Base-by-base conservation (phyloP, 2,888 invertebrate species). In the Drosophila birchii region DNA sequence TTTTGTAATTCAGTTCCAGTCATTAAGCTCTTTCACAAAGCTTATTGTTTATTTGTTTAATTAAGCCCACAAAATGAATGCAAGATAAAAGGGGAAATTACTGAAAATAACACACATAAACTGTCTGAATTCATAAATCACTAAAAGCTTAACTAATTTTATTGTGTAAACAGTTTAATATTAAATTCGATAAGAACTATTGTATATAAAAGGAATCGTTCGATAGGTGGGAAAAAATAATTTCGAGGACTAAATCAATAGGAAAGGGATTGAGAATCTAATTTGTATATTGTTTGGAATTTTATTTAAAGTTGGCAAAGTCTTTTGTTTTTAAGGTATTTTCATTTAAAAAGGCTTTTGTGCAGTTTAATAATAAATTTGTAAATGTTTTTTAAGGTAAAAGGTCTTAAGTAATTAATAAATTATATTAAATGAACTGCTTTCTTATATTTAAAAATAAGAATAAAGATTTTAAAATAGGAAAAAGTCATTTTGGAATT, bases 21-120 rank as follows among this genome's bases (percentile, higher is more conserved):
- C 12, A 32, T 32, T 32, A 49, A 3, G 51, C 51, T 34, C 14
- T 9, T 32, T 34, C 16, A 51, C 16, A 51, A 5, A 34, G 51
- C 34, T 51, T 51, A 51, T 51, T 34, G 51, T 20, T 34, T 51
- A 51, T 51, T 51, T 34, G 20, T 20, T 20, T 34, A 34, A 34
- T 51, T 16, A 51, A 20, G 20, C 34, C 5, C 5, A 34, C 51
- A 51, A 20, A 9, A 20, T 51, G 9, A 6, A 34, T 51, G 34
- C 29, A 18, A 14, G 8, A 20, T 32, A 49, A 49, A 1, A 8
- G 5, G 0, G 14, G 20, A 16, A 20, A 34, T 34, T 34, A 20
- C 14, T 9, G 9, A 2, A 9, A 20, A 34, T 16, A 51, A 20
- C 14, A 32, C 8, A 49, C 32, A 49, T 49, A 32, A 32, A 49